Evolutionary conservation across 2,797 vertebrate genomes (phyloP).

Genomic region (Iguana delicatissima): DNA sequence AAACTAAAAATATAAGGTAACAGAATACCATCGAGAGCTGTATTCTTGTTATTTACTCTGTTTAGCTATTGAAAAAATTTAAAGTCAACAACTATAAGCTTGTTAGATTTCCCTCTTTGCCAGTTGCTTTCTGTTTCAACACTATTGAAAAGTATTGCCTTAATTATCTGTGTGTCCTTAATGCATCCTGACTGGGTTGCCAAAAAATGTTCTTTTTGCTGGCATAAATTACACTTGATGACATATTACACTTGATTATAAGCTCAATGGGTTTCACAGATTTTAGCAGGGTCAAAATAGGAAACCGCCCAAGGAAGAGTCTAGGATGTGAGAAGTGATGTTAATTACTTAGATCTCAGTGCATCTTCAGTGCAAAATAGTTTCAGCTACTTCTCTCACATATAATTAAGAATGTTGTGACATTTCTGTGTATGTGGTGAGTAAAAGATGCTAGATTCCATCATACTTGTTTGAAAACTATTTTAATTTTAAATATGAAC

Average conservation of each 20-base stretch:
- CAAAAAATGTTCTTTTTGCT: background rate
- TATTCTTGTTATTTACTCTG: background rate
- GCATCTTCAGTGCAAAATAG: background rate
- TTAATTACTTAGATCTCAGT: background rate
- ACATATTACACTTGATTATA: background rate
- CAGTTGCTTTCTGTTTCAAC: background rate
- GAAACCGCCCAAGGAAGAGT: background rate
- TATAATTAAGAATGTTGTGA: background rate
- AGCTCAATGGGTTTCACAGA: background rate
- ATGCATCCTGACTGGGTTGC: background rate
- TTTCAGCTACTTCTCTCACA: background rate
- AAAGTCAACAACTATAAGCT: background rate
- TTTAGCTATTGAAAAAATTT: background rate
- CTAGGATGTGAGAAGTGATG: rapidly evolving
- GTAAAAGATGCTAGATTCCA: background rate
- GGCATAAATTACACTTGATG: background rate
- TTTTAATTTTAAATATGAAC: background rate
- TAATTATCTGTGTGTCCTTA: conserved; percentile 27
- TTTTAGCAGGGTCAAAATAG: background rate
- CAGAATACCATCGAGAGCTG: background rate
- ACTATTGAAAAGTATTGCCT: background rate
- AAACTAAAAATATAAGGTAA: background rate
- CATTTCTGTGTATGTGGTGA: background rate
- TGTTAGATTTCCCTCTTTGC: background rate
- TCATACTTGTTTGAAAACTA: background rate